Conservation (phyloP, 2,113 vertebrate genomes). For the Dipodomys stephensi region DNA sequence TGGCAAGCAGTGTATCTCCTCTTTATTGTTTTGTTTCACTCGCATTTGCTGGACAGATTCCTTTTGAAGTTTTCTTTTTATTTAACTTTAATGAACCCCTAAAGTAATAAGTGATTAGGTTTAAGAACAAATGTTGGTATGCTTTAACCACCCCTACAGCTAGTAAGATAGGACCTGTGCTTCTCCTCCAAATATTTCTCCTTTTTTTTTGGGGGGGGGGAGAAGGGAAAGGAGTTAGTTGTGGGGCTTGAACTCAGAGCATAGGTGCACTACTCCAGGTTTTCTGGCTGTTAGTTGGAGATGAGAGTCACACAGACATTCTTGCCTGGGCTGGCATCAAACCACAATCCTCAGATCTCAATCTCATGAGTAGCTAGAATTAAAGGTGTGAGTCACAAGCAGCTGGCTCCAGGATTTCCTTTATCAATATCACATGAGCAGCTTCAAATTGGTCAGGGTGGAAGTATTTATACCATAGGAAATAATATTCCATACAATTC, state of each 20-base stretch:
- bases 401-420: not conserved
- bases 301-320: no score
- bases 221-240: no score
- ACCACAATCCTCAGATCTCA: no score
- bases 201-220: no score
- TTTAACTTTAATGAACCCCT: not conserved
- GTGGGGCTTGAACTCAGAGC: no score
- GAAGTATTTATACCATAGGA: not conserved
- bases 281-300: no score
- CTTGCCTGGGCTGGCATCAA: no score
- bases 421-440: not conserved
- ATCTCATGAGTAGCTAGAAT: no score
- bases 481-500: not conserved
- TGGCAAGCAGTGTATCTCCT: not conserved
- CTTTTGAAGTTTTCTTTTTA: not conserved
- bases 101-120: not conserved
- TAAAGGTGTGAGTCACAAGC: no score
- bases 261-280: no score
- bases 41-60: not conserved
- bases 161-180: not conserved
- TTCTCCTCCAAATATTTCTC: no score
- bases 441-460: not conserved
- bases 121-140: accelerated
- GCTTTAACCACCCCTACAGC: not conserved
- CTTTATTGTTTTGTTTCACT: not conserved